Evolutionary conservation across 1,140 invertebrate genomes (phyloP).

Genomic region (Lethrus apterus): DNA sequence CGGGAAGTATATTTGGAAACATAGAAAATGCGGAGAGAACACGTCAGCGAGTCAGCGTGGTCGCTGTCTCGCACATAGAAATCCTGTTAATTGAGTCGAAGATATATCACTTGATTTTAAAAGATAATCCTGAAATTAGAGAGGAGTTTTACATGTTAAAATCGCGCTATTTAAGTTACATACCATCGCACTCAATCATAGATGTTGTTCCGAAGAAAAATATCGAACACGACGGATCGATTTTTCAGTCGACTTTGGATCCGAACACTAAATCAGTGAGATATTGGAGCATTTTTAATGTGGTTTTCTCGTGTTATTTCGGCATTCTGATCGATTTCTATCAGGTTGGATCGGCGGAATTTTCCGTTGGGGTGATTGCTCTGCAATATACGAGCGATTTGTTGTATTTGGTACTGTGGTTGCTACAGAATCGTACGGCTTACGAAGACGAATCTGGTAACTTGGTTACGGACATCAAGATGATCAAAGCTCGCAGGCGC

Average conservation of each 20-base stretch:
- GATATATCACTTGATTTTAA: background rate
- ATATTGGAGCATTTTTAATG: background rate
- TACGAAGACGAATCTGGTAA: slow-evolving; percentile 11
- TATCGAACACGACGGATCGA: background rate
- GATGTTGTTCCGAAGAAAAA: background rate
- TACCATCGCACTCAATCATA: background rate
- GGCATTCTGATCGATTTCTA: slow-evolving; percentile 6
- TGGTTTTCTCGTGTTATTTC: slow-evolving; percentile 4
- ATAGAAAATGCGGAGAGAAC: background rate
- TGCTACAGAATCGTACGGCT: slow-evolving; percentile 2
- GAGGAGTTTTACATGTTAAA: background rate
- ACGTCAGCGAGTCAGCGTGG: background rate
- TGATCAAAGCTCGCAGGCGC: slow-evolving; percentile 5
- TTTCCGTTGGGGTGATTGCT: background rate
- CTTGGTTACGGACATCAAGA: slow-evolving; percentile 1
- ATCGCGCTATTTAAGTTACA: background rate
- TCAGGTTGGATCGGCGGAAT: slow-evolving; percentile 1
- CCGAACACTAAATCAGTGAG: background rate
- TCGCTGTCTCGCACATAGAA: slow-evolving; percentile 1
- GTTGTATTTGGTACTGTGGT: background rate
- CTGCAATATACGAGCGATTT: slow-evolving; percentile 5
- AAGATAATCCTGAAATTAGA: background rate
- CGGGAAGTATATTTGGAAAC: slow-evolving; percentile 9
- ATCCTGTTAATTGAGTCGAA: background rate
- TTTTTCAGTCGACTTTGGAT: slow-evolving; percentile 4